A percentile compares a stretch with the other conserved stretches of the same genome.
Conservation (phyloP, 1,140 invertebrate genomes). For the Calephelis virginiensis region DNA sequence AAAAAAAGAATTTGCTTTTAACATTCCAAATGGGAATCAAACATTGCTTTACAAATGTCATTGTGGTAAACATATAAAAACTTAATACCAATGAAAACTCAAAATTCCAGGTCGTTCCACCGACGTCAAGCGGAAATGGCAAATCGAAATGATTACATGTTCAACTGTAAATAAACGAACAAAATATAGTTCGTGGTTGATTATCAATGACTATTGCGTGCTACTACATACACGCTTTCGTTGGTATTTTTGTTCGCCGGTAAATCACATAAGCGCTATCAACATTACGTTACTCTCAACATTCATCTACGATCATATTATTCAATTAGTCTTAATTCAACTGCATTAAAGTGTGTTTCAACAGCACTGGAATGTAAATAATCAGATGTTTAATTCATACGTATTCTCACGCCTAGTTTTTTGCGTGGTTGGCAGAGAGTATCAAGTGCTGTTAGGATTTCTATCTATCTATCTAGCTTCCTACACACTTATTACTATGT, state of each 20-base stretch:
- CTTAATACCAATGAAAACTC: constrained; percentile 1
- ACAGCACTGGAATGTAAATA: too few species aligned
- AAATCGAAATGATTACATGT: constrained; percentile 21
- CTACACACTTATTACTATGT: too few species aligned
- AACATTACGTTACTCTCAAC: not conserved
- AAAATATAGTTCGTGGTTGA: constrained; percentile 9
- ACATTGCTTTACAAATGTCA: not conserved
- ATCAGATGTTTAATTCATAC: too few species aligned
- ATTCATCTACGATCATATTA: too few species aligned
- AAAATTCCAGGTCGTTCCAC: constrained; percentile 16
- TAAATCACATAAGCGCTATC: constrained; percentile 17
- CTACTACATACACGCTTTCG: constrained; percentile 15
- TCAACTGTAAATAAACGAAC: constrained; percentile 19
- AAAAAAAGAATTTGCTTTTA: too few species aligned
- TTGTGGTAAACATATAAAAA: not conserved
- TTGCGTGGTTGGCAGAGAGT: too few species aligned
- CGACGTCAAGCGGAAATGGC: constrained; percentile 16
- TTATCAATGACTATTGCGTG: constrained; percentile 23
- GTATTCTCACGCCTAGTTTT: too few species aligned
- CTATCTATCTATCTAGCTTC: too few species aligned
- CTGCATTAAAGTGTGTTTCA: too few species aligned
- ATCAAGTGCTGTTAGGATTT: too few species aligned
- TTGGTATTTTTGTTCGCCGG: constrained; percentile 18
- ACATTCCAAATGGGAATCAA: too few species aligned
- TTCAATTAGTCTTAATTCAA: too few species aligned